Base-by-base conservation (phyloP, 2,888 invertebrate genomes). In the Coelopa pilipes region DNA sequence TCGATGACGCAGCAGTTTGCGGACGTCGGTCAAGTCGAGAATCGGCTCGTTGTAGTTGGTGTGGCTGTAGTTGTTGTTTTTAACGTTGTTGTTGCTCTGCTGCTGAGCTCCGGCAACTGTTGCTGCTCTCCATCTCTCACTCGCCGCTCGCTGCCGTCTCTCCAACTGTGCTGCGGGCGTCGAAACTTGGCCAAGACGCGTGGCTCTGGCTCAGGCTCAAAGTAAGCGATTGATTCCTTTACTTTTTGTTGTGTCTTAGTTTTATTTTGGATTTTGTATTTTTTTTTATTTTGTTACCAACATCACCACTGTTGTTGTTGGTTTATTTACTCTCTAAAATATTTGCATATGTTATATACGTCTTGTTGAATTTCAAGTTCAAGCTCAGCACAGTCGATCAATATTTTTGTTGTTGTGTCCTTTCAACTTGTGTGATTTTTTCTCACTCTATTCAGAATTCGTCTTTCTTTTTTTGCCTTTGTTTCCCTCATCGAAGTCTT, bases 301-400 rank as follows among this genome's bases (percentile, higher is more conserved):
- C 34, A 34, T 7, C 34, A 34, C 2, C 34, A 34, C 34, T 7
- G 34, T 57, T 57, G 21, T 57, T 53, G 70, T 47, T 49, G 24
- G 19, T 70, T 17, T 53, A 19, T 17, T 50, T 13, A n/a, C 49
- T 69, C 45, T 45, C 21, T 46, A n/a, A 17, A 19, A 57, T 60
- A 47, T 70, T 70, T 60, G 62, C 70, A 70, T 70, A 70, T 9
- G 21, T 49, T 60, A 10, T 62, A 60, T 45, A 15, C n/a, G 13
- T 65, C 4, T 15, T 19, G 66, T 49, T 34, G 62, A 60, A 34
- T 70, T 70, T 70, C 70, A 70, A 70, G 70, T 70, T 70, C 60
- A 60, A 59, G 70, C 70, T 70, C 59, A 21, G 13, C n/a, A n/a
- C 47, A n/a, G 46, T 66, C 47, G n/a, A 17, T n/a, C n/a, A 66